Evolutionary conservation across 2,888 invertebrate genomes (phyloP).

Genomic region (Diaprepes abbreviatus): DNA sequence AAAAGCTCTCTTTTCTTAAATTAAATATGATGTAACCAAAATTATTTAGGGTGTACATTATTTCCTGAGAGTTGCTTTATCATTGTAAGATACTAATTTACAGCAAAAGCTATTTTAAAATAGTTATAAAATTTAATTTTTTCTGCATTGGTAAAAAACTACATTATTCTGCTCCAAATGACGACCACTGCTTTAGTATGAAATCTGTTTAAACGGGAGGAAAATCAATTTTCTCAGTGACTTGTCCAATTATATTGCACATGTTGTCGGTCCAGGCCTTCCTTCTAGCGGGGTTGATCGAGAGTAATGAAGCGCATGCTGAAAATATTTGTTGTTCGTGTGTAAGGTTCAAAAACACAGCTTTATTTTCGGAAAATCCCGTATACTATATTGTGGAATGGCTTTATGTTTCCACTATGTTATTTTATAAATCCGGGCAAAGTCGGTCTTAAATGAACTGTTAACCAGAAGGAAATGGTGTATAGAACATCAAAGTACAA

Average conservation of each 20-base stretch:
- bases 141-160: no score
- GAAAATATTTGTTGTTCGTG: background rate
- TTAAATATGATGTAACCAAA: no score
- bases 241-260: conserved; percentile 1
- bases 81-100: no score
- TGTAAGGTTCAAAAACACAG: background rate
- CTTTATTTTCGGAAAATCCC: conserved; percentile 3
- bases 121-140: no score
- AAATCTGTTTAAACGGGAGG: background rate
- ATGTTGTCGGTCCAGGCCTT: background rate
- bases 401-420: background rate
- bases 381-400: background rate
- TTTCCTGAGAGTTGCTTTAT: no score
- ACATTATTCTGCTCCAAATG: no score
- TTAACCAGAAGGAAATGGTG: background rate
- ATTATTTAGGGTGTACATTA: no score
- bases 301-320: conserved; percentile 4
- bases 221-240: conserved; percentile 8
- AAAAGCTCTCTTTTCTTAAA: no score
- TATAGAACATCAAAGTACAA: no score
- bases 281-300: conserved; percentile 3
- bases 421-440: background rate
- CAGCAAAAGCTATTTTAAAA: no score
- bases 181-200: background rate
- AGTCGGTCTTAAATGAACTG: background rate